Evolutionary conservation across 2,888 invertebrate species (phyloP).

Genomic region (Cheilosia urbana): DNA sequence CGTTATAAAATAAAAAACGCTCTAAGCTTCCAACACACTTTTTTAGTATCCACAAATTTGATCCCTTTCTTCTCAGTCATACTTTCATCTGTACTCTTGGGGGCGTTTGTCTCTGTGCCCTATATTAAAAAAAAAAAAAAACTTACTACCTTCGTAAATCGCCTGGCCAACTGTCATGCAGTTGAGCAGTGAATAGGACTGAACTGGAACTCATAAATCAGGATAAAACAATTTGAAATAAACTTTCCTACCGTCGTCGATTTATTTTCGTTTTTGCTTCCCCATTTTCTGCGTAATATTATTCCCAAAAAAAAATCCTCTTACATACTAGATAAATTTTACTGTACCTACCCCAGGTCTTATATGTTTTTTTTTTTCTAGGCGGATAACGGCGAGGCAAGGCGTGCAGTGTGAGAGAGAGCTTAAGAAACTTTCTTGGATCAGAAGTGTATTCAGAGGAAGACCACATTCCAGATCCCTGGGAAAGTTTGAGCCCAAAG

Average conservation of each 20-base stretch:
- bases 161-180: constrained; percentile 67
- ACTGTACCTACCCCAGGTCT: constrained; percentile 27
- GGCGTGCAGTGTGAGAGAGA: constrained; percentile 10
- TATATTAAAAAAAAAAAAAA: background rate
- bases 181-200: constrained; percentile 64
- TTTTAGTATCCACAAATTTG: too few relatives aligned
- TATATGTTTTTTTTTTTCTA: constrained; percentile 15
- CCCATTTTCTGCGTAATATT: constrained; percentile 51
- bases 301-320: constrained; percentile 28
- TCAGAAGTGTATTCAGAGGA: constrained; percentile 7
- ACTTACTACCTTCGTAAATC: constrained; percentile 65
- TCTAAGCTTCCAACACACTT: too few relatives aligned
- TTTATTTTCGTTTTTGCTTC: constrained; percentile 26
- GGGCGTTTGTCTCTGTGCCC: background rate
- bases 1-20: too few relatives aligned
- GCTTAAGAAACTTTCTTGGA: constrained; percentile 29
- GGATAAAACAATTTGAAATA: constrained; percentile 75
- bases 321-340: constrained; percentile 63
- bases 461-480: constrained; percentile 35
- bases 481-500: constrained; percentile 50
- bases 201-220: constrained; percentile 74
- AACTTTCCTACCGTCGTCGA: constrained; percentile 60
- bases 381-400: constrained; percentile 19
- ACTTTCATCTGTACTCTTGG: background rate
- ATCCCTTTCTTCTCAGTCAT: constrained; percentile 1